Percentiles rank a stretch among this genome's conserved stretches.
Conservation (phyloP, 2,797 vertebrate genomes). For the Huso huso region DNA sequence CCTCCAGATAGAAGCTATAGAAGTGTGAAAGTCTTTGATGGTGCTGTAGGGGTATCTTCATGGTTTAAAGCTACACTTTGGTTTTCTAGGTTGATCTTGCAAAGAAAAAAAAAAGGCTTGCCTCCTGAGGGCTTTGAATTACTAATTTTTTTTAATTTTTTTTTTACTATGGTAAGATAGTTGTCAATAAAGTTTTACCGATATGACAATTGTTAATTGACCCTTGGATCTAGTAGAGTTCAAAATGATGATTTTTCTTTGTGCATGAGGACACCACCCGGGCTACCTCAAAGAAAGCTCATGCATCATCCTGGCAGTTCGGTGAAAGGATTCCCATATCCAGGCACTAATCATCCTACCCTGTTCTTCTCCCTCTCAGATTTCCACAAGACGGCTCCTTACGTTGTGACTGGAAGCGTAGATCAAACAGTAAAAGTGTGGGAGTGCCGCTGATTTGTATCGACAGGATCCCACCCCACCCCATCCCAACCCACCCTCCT, state of each 20-base stretch:
- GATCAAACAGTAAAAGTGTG: conserved; percentile 99
- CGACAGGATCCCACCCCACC: conserved; percentile 50
- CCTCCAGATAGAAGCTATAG: conserved; percentile 28
- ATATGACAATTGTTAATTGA: no score
- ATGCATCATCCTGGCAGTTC: no score
- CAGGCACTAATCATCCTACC: conserved; percentile 10
- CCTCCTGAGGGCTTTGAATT: not conserved
- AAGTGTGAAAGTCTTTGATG: conserved; percentile 20
- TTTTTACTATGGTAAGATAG: conserved; percentile 1
- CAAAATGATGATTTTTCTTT: no score
- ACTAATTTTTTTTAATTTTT: conserved; percentile 10
- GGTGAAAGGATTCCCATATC: no score
- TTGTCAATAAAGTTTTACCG: no score
- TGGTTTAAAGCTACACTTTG: not conserved
- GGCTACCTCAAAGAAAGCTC: no score
- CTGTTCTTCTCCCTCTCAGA: conserved; percentile 58
- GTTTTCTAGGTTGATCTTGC: no score
- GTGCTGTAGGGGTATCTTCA: conserved; percentile 3
- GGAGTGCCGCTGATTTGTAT: conserved; percentile 87
- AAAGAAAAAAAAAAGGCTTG: no score
- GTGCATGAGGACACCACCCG: no score
- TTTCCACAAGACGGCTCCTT: conserved; percentile 98
- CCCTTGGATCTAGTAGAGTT: no score
- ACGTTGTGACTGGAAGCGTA: conserved; percentile 96
- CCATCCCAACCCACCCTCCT: conserved; percentile 38